Evolutionary conservation across 2,888 invertebrate species (phyloP), one percentile per base, ranked within the genome.

Genomic region (Venusia cambrica): DNA sequence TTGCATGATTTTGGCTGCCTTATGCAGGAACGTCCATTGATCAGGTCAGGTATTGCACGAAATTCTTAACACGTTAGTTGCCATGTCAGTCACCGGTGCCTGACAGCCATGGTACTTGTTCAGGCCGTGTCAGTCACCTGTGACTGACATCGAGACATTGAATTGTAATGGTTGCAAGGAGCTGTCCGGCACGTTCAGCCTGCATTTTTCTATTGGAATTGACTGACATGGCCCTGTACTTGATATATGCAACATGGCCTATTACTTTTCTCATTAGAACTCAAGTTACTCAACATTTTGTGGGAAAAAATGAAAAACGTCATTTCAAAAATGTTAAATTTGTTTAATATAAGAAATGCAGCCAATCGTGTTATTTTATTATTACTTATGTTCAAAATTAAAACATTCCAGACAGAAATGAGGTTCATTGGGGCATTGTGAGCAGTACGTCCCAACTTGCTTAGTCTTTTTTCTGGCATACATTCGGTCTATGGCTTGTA

Each of bases 321-420:
- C 21, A 11, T 11, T n/a, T n/a, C 11, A 10, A 21, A 2, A 10
- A 2, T 11, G 5, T 21, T 21, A 10, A 21, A 21, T 21, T 21
- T 11, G 11, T 21, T 21, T 21, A 21, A 11, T 21, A 21, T 11
- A 21, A 21, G 21, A 21, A 21, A 21, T 21, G 11, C 11, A 21
- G 21, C 21, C 21, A 21, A 21, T n/a, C 21, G 21, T 21, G 21
- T 21, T 21, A 21, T 26, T 16, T 26, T 16, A 10, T 27, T 5
- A 11, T 8, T 11, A 20, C 20, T 12, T 10, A 34, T 38, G 33
- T 7, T 25, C 5, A 16, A 33, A 29, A 9, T 9, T 17, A 12
- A 38, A 38, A 38, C 38, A 38, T 34, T 33, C 32, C 19, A 15
- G 16, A 22, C 38, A 38, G 8, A 38, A 16, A 38, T 15, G 30